Conservation (phyloP, 53 echinoderm and acorn worm genomes). For the Holothuria scabra region DNA sequence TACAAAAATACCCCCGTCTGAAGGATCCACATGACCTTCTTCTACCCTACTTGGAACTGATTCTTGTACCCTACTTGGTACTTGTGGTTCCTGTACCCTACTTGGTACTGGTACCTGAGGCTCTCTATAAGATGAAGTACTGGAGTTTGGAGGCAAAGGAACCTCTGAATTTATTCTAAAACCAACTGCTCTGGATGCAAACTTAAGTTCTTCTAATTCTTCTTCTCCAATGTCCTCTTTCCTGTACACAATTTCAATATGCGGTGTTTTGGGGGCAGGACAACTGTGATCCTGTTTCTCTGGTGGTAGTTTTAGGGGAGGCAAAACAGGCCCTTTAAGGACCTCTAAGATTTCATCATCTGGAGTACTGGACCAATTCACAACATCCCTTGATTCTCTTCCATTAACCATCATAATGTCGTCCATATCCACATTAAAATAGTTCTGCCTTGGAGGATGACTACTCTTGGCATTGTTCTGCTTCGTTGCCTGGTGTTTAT, state of each 20-base stretch:
- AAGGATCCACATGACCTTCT: slow-evolving; percentile 1
- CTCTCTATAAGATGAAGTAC: neutral
- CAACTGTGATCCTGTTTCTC: neutral
- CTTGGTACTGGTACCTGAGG: neutral
- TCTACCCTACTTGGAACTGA: neutral
- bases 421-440: slow-evolving; percentile 25
- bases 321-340: slow-evolving; percentile 39
- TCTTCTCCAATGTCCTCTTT: slow-evolving; percentile 45
- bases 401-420: neutral
- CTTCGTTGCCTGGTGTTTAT: slow-evolving; percentile 2
- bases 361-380: neutral
- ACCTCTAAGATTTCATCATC: slow-evolving; percentile 28
- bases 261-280: slow-evolving; percentile 45
- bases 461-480: neutral
- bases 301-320: slow-evolving; percentile 14
- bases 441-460: neutral
- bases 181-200: slow-evolving; percentile 36
- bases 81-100: neutral
- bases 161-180: neutral
- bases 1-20: slow-evolving; percentile 1
- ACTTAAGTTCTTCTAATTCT: slow-evolving; percentile 31
- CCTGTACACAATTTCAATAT: slow-evolving; percentile 34
- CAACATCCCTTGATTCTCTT: neutral
- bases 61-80: neutral
- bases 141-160: too few species aligned